Evolutionary conservation across 2,888 invertebrate species (phyloP).

Genomic region (Lamellibrachia columna): DNA sequence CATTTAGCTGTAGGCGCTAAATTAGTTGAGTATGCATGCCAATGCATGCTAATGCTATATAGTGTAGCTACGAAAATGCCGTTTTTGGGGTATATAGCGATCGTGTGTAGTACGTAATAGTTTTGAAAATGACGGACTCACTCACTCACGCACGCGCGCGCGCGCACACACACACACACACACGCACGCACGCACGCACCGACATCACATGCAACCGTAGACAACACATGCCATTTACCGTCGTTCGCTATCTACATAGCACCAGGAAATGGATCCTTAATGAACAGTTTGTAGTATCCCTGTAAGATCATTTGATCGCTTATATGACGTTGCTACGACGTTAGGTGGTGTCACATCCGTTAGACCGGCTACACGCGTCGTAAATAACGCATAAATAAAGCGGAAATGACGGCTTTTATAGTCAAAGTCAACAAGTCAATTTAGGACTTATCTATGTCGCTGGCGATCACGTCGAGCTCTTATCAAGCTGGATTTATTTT

Average conservation of each 20-base stretch:
- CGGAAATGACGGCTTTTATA: background rate
- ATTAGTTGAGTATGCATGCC: no score
- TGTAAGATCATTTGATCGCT: background rate
- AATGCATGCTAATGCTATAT: no score
- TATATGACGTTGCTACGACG: background rate
- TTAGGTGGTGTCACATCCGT: background rate
- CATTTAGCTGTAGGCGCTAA: no score
- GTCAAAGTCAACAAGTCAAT: background rate
- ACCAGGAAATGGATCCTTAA: background rate
- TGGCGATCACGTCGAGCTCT: background rate
- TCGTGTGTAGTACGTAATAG: no score
- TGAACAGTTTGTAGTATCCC: background rate
- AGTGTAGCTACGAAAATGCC: no score
- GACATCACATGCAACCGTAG: background rate
- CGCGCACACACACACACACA: background rate
- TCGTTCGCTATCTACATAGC: background rate
- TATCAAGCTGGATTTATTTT: background rate
- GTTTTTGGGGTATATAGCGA: no score
- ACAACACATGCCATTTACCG: background rate
- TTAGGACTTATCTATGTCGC: background rate
- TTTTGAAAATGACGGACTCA: background rate
- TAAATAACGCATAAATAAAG: background rate
- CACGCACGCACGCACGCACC: background rate
- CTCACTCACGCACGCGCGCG: background rate
- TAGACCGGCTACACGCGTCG: background rate